Conservation (phyloP, 2,888 invertebrate species). For the Brachyptera risi region DNA sequence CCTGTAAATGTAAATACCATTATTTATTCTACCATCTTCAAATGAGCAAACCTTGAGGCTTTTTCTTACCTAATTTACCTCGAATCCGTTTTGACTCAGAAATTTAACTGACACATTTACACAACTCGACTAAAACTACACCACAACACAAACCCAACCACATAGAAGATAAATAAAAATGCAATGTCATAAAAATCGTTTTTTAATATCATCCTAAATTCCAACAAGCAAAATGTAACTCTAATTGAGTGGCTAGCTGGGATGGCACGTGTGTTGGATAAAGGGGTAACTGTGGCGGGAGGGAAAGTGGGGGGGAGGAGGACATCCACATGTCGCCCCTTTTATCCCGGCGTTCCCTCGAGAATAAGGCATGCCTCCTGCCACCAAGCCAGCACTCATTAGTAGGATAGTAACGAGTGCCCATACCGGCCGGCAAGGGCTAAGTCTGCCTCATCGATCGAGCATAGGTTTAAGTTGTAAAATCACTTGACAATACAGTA, state of each 20-base stretch:
- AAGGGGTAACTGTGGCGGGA: background rate
- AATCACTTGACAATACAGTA: background rate
- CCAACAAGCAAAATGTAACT: background rate
- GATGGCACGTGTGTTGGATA: background rate
- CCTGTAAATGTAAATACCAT: too few species aligned
- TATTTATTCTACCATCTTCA: too few species aligned
- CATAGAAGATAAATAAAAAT: too few species aligned
- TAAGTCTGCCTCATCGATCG: too few species aligned
- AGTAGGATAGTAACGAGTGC: constrained; percentile 24
- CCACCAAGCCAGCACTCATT: constrained; percentile 25
- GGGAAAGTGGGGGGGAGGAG: background rate
- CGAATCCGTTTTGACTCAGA: too few species aligned
- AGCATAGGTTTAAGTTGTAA: too few species aligned
- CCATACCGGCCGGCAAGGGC: too few species aligned
- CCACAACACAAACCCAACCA: too few species aligned
- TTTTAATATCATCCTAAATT: background rate
- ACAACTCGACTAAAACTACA: too few species aligned
- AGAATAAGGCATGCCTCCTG: background rate
- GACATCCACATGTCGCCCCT: background rate
- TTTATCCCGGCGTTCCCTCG: constrained; percentile 9
- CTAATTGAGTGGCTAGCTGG: background rate
- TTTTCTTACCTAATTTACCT: too few species aligned
- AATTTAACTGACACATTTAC: too few species aligned
- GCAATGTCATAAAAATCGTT: constrained; percentile 13
- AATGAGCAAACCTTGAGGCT: too few species aligned